Evolutionary conservation across 2,113 vertebrate species (phyloP).

Genomic region (Pheucticus melanocephalus): DNA sequence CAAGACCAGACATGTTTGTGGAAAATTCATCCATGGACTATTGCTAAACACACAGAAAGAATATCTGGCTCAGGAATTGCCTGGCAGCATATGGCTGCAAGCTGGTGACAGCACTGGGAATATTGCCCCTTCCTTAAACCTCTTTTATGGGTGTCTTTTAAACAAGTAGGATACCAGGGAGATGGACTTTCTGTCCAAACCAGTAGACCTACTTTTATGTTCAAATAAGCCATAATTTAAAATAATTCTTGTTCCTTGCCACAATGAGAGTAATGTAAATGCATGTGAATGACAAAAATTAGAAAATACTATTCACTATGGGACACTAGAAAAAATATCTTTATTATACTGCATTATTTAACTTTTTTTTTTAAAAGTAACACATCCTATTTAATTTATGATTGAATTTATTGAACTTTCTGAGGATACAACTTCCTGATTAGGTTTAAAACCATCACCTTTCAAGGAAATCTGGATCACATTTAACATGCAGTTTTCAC

Average conservation of each 20-base stretch:
- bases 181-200: neutral
- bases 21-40: neutral
- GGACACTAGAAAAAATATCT: neutral
- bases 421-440: neutral
- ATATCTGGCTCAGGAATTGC: neutral
- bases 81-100: neutral
- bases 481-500: neutral
- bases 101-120: neutral
- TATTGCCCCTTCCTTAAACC: neutral
- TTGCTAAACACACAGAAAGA: neutral
- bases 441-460: neutral
- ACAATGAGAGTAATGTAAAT: neutral
- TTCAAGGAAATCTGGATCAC: neutral
- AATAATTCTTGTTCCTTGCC: neutral
- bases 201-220: neutral
- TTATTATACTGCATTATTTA: neutral
- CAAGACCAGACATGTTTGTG: fast-evolving
- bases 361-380: neutral
- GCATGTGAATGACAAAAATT: neutral
- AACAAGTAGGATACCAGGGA: neutral
- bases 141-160: neutral
- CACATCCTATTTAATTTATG: neutral
- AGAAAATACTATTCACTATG: neutral
- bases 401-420: neutral
- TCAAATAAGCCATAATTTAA: neutral